Conservation (phyloP, 2,113 vertebrate species). For the Oceanites oceanicus region DNA sequence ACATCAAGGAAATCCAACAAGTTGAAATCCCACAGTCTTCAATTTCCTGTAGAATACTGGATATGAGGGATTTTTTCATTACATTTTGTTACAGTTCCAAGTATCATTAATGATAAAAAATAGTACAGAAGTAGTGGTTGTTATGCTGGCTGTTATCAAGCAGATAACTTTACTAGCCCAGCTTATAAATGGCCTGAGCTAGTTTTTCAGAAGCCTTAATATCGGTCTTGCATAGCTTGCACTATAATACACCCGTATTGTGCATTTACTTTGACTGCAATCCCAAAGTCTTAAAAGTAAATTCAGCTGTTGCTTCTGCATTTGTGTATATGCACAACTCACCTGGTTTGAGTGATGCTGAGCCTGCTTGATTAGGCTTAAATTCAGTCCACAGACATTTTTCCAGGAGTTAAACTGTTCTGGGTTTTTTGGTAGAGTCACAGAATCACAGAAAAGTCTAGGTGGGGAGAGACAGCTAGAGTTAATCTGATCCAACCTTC, state of each 20-base stretch:
- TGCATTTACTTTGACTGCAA: conserved; percentile 58
- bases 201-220: conserved; percentile 60
- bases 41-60: background rate
- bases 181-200: conserved; percentile 55
- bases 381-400: conserved; percentile 12
- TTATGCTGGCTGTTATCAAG: conserved; percentile 57
- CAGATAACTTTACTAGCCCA: conserved; percentile 50
- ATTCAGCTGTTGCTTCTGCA: background rate
- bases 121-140: background rate
- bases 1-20: background rate
- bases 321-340: background rate
- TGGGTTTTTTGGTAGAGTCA: background rate
- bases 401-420: background rate
- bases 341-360: background rate
- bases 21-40: background rate
- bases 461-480: background rate
- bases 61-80: background rate
- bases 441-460: background rate
- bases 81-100: background rate
- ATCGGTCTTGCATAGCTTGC: conserved; percentile 59
- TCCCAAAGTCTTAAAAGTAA: conserved; percentile 5
- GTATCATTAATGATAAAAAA: background rate
- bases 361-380: background rate
- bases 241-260: conserved; percentile 33
- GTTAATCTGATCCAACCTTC: background rate